phyloP scores from a whole-genome alignment of 2,888 invertebrate genomes.

The Mesorhabditis spiculigera region DNA sequence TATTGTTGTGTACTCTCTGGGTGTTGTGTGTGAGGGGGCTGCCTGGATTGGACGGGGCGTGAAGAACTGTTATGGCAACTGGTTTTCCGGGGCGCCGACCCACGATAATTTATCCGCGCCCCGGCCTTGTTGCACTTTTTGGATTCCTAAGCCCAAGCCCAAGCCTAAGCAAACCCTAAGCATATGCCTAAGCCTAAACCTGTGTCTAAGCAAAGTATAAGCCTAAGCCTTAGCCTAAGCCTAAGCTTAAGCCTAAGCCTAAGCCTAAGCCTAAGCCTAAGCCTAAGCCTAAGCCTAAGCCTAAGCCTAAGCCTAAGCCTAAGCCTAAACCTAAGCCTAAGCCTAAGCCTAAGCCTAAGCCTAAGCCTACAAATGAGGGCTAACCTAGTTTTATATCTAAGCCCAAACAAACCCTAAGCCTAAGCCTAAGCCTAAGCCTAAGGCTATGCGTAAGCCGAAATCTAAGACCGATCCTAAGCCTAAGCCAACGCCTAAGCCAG shows the following conservation, averaged over 20 bases:
- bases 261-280: conserved; percentile 3
- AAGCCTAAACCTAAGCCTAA: background rate
- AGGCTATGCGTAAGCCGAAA: background rate
- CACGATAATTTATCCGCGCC: no score
- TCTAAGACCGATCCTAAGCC: no score
- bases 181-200: conserved; percentile 5
- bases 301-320: conserved; percentile 3
- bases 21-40: no score
- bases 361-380: no score
- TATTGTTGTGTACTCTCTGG: no score
- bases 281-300: conserved; percentile 1
- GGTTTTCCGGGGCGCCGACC: no score
- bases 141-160: background rate
- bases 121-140: background rate
- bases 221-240: conserved; percentile 6
- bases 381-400: no score
- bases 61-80: no score
- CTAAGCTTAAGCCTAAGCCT: conserved; percentile 2
- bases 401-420: background rate
- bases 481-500: background rate
- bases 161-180: background rate
- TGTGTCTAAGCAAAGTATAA: background rate
- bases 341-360: conserved; percentile 1
- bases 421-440: conserved; percentile 1
- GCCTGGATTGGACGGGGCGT: no score